Conservation (phyloP, 2,113 vertebrate genomes). For the Rynchops niger region DNA sequence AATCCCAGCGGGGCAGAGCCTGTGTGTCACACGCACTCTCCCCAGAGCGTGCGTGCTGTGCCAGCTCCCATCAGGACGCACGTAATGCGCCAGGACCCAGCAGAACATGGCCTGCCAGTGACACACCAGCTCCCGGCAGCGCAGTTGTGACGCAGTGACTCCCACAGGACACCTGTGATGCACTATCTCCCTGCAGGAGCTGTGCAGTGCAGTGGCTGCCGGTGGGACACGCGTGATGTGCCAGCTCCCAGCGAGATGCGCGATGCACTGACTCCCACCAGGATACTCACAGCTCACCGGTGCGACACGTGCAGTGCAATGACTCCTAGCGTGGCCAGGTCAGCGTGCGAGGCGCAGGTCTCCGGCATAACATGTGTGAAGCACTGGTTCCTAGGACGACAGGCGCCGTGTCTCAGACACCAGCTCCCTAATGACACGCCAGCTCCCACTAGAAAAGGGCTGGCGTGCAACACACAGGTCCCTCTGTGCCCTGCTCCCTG, state of each 20-base stretch:
- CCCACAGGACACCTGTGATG: not conserved
- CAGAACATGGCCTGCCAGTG: not conserved
- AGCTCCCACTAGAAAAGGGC: not conserved
- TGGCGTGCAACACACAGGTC: not conserved
- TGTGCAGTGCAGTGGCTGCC: not conserved
- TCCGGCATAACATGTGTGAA: no score
- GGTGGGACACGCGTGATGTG: not conserved
- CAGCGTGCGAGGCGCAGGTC: not conserved
- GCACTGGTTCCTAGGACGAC: not conserved
- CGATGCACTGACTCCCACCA: not conserved
- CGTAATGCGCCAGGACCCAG: not conserved
- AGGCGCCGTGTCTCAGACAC: not conserved
- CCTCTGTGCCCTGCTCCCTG: no score
- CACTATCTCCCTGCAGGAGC: not conserved
- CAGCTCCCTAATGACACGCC: fast-evolving
- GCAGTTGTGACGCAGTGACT: not conserved
- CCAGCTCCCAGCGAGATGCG: not conserved
- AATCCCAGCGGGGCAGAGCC: not conserved
- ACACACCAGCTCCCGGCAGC: not conserved
- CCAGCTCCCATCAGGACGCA: not conserved
- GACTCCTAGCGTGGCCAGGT: not conserved
- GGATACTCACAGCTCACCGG: not conserved
- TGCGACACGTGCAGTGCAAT: fast-evolving
- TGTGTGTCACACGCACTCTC: not conserved
- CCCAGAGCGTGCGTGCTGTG: fast-evolving